Base-by-base conservation (phyloP, 2,113 vertebrate species). In the Gobio gobio region DNA sequence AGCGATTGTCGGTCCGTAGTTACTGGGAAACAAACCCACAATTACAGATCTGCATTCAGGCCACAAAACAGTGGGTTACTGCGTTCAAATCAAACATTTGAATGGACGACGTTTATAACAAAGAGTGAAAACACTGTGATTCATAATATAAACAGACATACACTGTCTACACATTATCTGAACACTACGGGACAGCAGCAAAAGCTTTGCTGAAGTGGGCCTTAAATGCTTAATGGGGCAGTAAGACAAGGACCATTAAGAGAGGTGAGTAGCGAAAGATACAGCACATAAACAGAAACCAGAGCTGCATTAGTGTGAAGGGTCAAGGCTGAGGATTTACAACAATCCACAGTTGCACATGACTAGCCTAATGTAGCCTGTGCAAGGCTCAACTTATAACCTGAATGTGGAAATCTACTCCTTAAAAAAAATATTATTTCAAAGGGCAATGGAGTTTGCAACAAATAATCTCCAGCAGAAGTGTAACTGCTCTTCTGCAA, bases 1-100 rank as follows among this genome's bases (percentile, higher is more conserved):
- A 0, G 94, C 92, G 51, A 98, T 97, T 0, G 97, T 97, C 0
- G 97, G 96, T 0, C 95, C 96, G 0, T 98, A 98, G 86, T 98
- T 98, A 77, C 97, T 98, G 87, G 26, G 9, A 64, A n/a, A 77
- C 12, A 20, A 80, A 82, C 2, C 10, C 49, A 77, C 2, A 85
- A 36, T 49, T 24, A 49, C 49, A 43, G 10, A 36, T 3, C 9
- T 54, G 68, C 47, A 84, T 51, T 75, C 33, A 66, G 16, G 8
- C 12, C 58, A 74, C 20, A 64, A 49, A 49, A 64, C 56, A 63
- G 20, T 56, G 51, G 18, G 18, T 49, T 40, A 72, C 14, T 63
- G 18, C 20, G n/a, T 7, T 36, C 12, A 82, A 36, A 82, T 16
- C 2, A 56, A 24, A 29, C 14, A 75, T 75, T 24, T 18, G 22